Conservation (phyloP, 1,140 invertebrate genomes). For the Drosophila azteca region DNA sequence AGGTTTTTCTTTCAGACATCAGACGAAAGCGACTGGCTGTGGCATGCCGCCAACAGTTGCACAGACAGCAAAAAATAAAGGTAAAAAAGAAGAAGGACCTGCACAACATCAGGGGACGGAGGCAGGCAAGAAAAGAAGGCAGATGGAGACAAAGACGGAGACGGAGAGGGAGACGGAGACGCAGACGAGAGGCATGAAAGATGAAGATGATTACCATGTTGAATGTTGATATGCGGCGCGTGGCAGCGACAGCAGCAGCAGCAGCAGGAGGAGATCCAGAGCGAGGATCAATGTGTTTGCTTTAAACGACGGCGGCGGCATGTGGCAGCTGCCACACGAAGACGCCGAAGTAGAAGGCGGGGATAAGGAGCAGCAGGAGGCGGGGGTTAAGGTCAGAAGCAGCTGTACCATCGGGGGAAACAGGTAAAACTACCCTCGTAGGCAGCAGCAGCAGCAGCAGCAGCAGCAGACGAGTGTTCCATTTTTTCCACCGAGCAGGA, state of each 20-base stretch:
- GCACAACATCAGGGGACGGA: constrained; percentile 42
- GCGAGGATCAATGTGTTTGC: constrained; percentile 48
- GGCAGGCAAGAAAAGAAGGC: constrained; percentile 18
- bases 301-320: constrained; percentile 47
- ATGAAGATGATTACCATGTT: constrained; percentile 72
- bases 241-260: constrained; percentile 44
- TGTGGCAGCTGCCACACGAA: constrained; percentile 70
- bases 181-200: constrained; percentile 15
- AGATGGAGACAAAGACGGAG: constrained; percentile 11
- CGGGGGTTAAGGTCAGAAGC: constrained; percentile 41
- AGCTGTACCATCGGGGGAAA: constrained; percentile 56
- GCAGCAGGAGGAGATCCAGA: too few relatives aligned
- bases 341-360: background rate
- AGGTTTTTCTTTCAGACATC: constrained; percentile 52
- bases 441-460: too few relatives aligned
- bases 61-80: constrained; percentile 21
- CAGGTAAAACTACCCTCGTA: constrained; percentile 70
- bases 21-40: constrained; percentile 49
- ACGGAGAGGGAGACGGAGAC: background rate
- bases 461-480: constrained; percentile 1
- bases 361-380: background rate
- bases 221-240: constrained; percentile 81
- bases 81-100: constrained; percentile 35
- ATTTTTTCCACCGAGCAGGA: constrained; percentile 7
- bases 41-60: constrained; percentile 62